A percentile compares a stretch with the other conserved stretches of the same genome.
These are phyloP conservation scores for Carpatolechia fugitivella DNA, from an alignment of 2,888 invertebrate genomes.

Conservation along the genomic window DNA sequence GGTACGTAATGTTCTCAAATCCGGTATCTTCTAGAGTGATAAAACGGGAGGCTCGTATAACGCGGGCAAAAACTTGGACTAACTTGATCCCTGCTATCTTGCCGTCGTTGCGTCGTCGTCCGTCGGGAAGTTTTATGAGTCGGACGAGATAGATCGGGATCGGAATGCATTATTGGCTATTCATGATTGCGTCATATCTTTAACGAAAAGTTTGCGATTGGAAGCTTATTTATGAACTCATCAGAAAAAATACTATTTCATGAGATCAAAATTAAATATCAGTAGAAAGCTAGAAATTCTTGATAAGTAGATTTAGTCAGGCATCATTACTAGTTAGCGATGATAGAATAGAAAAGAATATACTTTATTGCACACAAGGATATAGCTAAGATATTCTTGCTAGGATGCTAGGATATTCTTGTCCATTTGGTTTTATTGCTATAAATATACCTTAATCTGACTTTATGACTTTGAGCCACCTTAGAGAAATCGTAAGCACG, in stretches of 20 bases:
- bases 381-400: too few species aligned
- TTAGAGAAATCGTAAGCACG: background rate
- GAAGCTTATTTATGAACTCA: constrained; percentile 18
- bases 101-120: too few species aligned
- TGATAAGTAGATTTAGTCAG: too few species aligned
- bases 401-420: too few species aligned
- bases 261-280: background rate
- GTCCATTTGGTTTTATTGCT: background rate
- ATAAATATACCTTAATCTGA: background rate
- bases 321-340: too few species aligned
- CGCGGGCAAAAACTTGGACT: constrained; percentile 51
- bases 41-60: constrained; percentile 31
- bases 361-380: too few species aligned
- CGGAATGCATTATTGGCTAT: constrained; percentile 66
- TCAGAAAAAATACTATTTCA: background rate
- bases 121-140: constrained; percentile 64
- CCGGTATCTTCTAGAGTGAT: constrained; percentile 18
- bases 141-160: constrained; percentile 64
- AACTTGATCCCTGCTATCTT: constrained; percentile 51
- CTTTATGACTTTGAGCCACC: background rate
- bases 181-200: constrained; percentile 55
- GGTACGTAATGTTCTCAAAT: background rate
- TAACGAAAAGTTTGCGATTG: constrained; percentile 3
- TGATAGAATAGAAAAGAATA: too few species aligned
- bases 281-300: too few species aligned